Evolutionary conservation across 2,797 vertebrate genomes (phyloP).

Genomic region (Microchirus variegatus): DNA sequence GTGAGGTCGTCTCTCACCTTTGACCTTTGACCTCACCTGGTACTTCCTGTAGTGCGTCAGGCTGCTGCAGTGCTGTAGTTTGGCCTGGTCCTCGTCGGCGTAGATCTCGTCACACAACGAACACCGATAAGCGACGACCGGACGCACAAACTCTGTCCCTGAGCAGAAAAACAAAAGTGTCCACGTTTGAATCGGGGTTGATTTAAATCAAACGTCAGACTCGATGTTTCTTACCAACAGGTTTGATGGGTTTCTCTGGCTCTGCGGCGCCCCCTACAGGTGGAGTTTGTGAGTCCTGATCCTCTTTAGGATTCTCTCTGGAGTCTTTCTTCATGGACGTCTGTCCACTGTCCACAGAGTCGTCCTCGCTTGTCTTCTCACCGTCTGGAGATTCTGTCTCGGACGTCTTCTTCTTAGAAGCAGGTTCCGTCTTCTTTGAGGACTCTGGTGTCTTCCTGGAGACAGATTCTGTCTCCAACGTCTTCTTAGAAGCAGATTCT

Average conservation of each 20-base stretch:
- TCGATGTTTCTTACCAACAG: conserved; percentile 72
- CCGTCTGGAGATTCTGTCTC: not conserved
- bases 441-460: no score
- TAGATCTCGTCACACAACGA: conserved; percentile 78
- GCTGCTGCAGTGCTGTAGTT: conserved; percentile 76
- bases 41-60: conserved; percentile 73
- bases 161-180: not conserved
- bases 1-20: no score
- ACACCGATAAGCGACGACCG: conserved; percentile 80
- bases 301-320: not conserved
- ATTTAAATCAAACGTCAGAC: no score
- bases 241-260: conserved; percentile 33
- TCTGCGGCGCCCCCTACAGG: conserved; percentile 21
- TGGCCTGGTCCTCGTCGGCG: conserved; percentile 77
- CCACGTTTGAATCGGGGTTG: not conserved
- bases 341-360: no score
- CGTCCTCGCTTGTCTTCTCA: no score
- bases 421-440: no score
- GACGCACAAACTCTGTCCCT: conserved; percentile 78
- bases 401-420: no score
- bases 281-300: not conserved
- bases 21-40: conserved; percentile 39
- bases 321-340: not conserved
- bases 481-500: not conserved
- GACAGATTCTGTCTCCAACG: not conserved